A percentile compares a stretch with the other conserved stretches of the same genome.
These are phyloP conservation scores for Sylvia borin DNA, from an alignment of 2,797 vertebrate genomes.

Conservation along the genomic window DNA sequence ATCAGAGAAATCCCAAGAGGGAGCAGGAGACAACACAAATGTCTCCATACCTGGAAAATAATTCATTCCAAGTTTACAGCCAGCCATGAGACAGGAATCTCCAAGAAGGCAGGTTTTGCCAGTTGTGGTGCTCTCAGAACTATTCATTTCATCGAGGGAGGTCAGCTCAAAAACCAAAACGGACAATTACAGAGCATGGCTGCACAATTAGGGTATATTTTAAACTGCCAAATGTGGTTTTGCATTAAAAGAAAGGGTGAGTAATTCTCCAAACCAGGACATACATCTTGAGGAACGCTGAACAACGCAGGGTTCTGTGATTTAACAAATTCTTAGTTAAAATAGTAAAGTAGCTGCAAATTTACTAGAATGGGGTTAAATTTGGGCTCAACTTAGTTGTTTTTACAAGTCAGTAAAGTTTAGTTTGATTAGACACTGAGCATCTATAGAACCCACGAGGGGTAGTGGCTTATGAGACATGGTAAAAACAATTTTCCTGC, in stretches of 20 bases:
- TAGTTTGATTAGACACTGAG: background rate
- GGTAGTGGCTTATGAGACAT: background rate
- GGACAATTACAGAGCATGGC: background rate
- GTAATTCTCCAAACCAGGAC: background rate
- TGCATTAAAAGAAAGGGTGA: background rate
- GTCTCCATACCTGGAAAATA: background rate
- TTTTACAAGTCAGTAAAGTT: background rate
- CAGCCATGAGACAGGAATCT: background rate
- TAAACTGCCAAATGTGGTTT: background rate
- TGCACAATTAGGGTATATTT: background rate
- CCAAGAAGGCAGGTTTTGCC: background rate
- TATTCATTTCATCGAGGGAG: background rate
- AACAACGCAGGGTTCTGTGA: background rate
- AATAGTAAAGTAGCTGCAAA: background rate
- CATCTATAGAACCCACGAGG: background rate
- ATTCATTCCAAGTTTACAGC: background rate
- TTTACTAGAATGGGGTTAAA: background rate
- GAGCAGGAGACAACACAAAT: background rate
- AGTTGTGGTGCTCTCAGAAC: background rate
- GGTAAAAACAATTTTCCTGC: background rate
- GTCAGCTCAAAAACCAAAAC: background rate
- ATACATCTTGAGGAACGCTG: background rate
- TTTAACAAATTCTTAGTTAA: background rate
- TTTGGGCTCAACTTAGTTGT: background rate
- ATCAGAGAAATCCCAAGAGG: background rate